Evolutionary conservation across 2,113 vertebrate species (phyloP).

Genomic region (Podarcis raffonei): DNA sequence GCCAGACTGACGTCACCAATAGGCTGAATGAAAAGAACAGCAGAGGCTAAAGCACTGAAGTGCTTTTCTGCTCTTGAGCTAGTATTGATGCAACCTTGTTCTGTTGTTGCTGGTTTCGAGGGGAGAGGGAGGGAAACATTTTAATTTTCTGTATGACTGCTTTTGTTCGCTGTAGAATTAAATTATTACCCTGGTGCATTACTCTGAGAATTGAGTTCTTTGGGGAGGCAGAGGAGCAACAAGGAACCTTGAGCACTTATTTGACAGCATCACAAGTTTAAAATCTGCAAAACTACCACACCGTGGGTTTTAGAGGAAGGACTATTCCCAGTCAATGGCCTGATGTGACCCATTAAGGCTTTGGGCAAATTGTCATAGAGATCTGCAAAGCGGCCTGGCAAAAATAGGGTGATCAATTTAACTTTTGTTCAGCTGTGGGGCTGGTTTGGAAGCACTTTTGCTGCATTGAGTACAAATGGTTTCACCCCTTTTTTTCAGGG

Average conservation of each 20-base stretch:
- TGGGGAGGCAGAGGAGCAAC: conserved; percentile 24
- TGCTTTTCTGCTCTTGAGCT: conserved; percentile 60
- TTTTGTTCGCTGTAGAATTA: conserved; percentile 47
- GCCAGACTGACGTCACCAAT: conserved; percentile 50
- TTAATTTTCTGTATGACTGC: conserved; percentile 53
- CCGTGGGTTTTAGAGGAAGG: not conserved
- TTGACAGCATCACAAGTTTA: not conserved
- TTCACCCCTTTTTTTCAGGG: not conserved
- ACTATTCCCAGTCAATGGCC: not conserved
- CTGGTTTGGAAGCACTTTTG: not conserved
- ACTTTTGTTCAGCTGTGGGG: not conserved
- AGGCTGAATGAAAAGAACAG: conserved; percentile 25
- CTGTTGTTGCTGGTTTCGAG: not conserved
- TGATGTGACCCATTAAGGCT: not conserved
- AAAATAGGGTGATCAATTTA: not conserved
- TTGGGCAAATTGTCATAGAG: not conserved
- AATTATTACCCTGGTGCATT: conserved; percentile 55
- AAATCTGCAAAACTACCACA: not conserved
- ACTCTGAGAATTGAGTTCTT: conserved; percentile 34
- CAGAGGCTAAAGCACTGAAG: conserved; percentile 47
- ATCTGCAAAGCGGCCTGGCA: not conserved
- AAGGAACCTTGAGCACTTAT: conserved; percentile 1
- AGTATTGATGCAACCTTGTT: conserved; percentile 43
- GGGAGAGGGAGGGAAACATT: conserved; percentile 6
- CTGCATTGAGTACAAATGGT: not conserved